phyloP scores from a whole-genome alignment of 2,888 invertebrate species.

The Cyaniris semiargus region DNA sequence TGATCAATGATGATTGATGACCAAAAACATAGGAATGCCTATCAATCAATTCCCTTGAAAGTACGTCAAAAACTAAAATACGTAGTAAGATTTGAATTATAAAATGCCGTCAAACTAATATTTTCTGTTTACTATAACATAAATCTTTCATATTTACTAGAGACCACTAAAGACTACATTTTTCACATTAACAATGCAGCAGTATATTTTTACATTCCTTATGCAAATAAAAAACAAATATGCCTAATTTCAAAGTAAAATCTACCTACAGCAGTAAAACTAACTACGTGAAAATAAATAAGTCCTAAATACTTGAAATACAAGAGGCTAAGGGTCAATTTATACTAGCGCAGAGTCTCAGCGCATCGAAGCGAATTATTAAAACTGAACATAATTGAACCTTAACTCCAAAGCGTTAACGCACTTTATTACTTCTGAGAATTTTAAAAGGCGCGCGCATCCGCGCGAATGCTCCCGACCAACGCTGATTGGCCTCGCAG shows the following conservation, averaged over 20 bases:
- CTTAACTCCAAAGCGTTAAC: too few relatives aligned
- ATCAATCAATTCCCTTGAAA: background rate
- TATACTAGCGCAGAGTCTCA: too few relatives aligned
- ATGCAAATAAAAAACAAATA: background rate
- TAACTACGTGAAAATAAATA: background rate
- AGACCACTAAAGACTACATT: background rate
- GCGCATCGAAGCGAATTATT: too few relatives aligned
- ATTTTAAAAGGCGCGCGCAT: too few relatives aligned
- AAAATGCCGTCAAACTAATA: background rate
- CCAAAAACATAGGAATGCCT: background rate
- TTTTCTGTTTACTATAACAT: background rate
- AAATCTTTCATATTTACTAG: background rate
- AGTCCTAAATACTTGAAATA: background rate
- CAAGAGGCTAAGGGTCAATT: background rate
- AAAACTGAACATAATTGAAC: too few relatives aligned
- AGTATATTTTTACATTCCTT: constrained; percentile 16
- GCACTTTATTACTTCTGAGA: too few relatives aligned
- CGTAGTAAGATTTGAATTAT: background rate
- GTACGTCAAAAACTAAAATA: background rate
- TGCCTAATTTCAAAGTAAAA: background rate
- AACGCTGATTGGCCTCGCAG: too few relatives aligned
- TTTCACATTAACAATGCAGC: background rate
- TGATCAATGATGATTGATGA: too few relatives aligned
- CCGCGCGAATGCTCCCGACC: too few relatives aligned
- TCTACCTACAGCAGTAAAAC: background rate